Evolutionary conservation across 2,888 invertebrate species (phyloP), one percentile per base, ranked within the genome.

Genomic region (Oscheius sp.): DNA sequence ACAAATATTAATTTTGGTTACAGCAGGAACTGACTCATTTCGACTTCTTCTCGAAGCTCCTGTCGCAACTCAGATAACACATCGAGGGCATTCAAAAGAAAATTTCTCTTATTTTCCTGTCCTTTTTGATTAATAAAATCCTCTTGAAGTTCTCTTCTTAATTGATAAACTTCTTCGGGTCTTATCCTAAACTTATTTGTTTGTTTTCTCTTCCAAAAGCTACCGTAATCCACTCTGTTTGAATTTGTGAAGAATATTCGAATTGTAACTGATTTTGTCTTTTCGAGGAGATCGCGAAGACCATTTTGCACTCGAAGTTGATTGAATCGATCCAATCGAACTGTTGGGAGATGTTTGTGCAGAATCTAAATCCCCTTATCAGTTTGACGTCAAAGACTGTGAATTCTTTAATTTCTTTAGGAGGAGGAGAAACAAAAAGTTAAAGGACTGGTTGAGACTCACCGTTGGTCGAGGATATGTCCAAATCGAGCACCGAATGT

Each of bases 161-260:
- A 48, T 17, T 52, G 48, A 5, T 61, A 68, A 5, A 68, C 68
- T 27, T 68, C 68, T 37, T 58, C 68, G 2, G 68, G 50, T 12
- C 50, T 68, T 23, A 68, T 68, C 23, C 68, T 68, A 57, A 57
- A 67, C 17, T 31, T 0, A 8, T 8, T 17, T 45, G 10, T 63
- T 17, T 25, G 27, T 64, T 15, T 25, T 2, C 1, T 64, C 33
- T 29, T 45, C 33, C 25, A 37, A 20, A n/a, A n/a, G 15, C 12
- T 64, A 65, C 65, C 65, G 65, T 65, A 65, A 55, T 53, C 65
- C 65, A 31, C 45, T 55, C 8, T 29, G 39, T 31, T 55, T 65
- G 37, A 65, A 39, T 20, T 65, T 65, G 6, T 65, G 65, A 15
- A 65, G 42, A 27, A 65, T 39, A 12, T 25, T 37, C 5, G 65